These are phyloP conservation scores for Poeciliopsis presidionis DNA, from an alignment of 2,797 vertebrate genomes.

Conservation along the genomic window DNA sequence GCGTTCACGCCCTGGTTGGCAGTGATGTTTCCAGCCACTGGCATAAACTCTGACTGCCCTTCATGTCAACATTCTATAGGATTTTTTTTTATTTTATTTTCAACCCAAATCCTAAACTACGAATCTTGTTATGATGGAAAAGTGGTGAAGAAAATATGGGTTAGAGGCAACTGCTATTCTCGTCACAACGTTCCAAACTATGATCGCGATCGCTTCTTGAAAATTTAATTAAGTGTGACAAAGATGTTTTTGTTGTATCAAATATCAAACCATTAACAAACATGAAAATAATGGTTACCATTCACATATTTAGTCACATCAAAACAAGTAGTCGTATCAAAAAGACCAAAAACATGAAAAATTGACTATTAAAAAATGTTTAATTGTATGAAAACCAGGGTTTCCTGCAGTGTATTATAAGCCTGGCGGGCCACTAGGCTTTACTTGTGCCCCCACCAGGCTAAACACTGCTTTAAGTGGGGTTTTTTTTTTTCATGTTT, in stretches of 20 bases:
- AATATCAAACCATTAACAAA: not conserved
- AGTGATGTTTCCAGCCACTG: not conserved
- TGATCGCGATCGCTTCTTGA: not conserved
- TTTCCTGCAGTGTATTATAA: too few species aligned
- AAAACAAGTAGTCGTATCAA: not conserved
- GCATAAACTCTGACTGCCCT: not conserved
- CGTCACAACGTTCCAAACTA: not conserved
- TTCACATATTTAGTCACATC: not conserved
- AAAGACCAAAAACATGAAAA: not conserved
- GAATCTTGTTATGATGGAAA: not conserved
- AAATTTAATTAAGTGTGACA: not conserved
- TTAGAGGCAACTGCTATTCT: not conserved
- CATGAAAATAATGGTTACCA: not conserved
- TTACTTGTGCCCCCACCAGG: too few species aligned
- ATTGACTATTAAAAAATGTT: not conserved
- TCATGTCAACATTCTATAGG: not conserved
- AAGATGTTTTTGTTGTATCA: not conserved
- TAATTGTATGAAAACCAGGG: not conserved
- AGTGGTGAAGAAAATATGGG: not conserved
- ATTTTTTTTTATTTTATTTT: not conserved
- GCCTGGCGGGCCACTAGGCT: too few species aligned
- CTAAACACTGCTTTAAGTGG: too few species aligned
- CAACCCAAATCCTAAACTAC: not conserved
- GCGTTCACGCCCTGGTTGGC: not conserved
- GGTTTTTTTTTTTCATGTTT: too few species aligned